Conservation (phyloP, 2,113 vertebrate genomes). For the Cyanistes caeruleus region DNA sequence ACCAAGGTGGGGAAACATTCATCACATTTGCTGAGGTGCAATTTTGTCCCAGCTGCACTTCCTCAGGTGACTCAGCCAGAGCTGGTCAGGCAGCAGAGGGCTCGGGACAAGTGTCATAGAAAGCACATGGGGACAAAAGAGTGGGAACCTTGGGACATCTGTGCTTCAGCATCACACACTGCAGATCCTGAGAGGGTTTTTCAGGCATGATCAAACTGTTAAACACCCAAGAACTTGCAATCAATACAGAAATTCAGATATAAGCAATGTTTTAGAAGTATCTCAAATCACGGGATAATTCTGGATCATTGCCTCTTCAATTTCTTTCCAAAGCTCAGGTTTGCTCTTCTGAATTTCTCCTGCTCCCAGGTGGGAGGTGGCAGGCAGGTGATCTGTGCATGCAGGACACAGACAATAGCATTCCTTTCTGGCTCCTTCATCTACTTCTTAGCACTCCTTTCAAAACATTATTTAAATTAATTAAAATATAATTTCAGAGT, state of each 20-base stretch:
- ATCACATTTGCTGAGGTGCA: not conserved
- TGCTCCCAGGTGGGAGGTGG: not conserved
- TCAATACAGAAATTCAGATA: not conserved
- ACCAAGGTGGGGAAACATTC: not conserved
- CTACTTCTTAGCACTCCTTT: not conserved
- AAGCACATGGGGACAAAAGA: not conserved
- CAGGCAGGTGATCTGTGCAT: not conserved
- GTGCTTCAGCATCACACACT: not conserved
- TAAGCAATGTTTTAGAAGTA: not conserved
- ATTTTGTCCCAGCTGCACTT: not conserved
- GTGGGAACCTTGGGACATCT: not conserved
- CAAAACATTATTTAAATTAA: constrained; percentile 38
- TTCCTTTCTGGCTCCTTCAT: constrained; percentile 25
- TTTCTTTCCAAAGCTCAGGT: not conserved
- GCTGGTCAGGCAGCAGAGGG: not conserved
- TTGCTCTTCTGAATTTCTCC: not conserved
- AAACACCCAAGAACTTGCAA: not conserved
- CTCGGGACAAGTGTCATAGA: not conserved
- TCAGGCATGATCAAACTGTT: not conserved
- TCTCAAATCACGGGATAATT: not conserved
- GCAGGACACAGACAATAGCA: not conserved
- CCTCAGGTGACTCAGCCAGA: not conserved
- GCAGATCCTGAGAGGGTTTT: accelerated
- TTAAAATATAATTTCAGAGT: constrained; percentile 26
- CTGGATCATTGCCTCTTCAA: not conserved